phyloP scores from a whole-genome alignment of 2,888 invertebrate genomes.

The Crematogaster levior region DNA sequence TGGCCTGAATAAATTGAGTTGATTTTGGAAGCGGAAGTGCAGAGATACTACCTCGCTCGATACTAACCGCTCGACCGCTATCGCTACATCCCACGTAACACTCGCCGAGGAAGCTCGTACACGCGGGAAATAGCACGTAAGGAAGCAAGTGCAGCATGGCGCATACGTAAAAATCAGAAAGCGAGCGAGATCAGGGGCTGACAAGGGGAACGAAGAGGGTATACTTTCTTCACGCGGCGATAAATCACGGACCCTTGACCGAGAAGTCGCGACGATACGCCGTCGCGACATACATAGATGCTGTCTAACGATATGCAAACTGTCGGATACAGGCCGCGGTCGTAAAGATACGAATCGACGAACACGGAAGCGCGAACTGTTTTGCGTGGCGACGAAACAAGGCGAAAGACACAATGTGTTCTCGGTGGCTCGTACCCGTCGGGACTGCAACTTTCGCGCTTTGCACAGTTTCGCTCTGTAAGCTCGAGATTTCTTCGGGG shows the following conservation, averaged over 20 bases:
- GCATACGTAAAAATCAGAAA: conserved; percentile 12
- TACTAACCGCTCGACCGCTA: not conserved
- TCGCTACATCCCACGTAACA: not conserved
- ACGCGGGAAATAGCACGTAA: not conserved
- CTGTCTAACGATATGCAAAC: conserved; percentile 40
- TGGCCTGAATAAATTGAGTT: not conserved
- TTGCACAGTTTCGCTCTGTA: not conserved
- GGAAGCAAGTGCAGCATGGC: conserved; percentile 20
- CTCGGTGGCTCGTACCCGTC: not conserved
- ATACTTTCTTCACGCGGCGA: conserved; percentile 52
- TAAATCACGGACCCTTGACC: conserved; percentile 52
- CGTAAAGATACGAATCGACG: conserved; percentile 57
- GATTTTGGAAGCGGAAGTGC: conserved; percentile 15
- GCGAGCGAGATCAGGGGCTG: not conserved
- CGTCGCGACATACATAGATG: not conserved
- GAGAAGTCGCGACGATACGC: conserved; percentile 25
- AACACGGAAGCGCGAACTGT: conserved; percentile 40
- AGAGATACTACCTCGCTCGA: not conserved
- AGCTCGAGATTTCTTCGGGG: not conserved
- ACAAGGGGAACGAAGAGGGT: not conserved
- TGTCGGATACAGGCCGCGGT: not conserved
- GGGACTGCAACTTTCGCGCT: not conserved
- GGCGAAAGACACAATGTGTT: conserved; percentile 18
- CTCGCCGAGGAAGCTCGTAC: not conserved
- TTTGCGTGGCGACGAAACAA: conserved; percentile 6